These are phyloP conservation scores for Melanocharis versteri DNA, from an alignment of 2,113 vertebrate species.

Conservation along the genomic window DNA sequence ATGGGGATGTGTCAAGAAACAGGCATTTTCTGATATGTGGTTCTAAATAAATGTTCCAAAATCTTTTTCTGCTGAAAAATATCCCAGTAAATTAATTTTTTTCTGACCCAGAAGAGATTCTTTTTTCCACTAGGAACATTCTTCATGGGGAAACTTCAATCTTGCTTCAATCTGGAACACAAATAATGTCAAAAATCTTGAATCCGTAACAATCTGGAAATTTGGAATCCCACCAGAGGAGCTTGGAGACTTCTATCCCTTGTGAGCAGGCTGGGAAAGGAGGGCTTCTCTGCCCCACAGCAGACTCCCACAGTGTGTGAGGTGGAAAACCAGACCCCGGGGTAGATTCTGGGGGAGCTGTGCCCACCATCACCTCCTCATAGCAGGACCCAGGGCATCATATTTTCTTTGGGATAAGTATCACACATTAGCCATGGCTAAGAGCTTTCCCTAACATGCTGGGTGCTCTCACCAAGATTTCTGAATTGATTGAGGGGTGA, in stretches of 20 bases:
- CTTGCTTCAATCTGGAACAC: neutral
- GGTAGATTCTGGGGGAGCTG: neutral
- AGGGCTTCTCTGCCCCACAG: neutral
- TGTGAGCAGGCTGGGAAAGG: neutral
- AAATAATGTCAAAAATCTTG: neutral
- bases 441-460: neutral
- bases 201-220: neutral
- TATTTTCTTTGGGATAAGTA: neutral
- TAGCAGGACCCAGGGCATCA: neutral
- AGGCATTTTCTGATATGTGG: neutral
- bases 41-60: neutral
- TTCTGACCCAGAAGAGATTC: neutral
- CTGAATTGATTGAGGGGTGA: neutral
- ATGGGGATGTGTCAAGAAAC: neutral
- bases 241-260: neutral
- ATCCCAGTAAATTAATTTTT: neutral
- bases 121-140: neutral
- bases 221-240: neutral
- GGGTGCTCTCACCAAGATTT: neutral
- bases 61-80: neutral
- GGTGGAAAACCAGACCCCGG: neutral
- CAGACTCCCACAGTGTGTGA: fast-evolving
- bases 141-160: neutral
- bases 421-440: neutral
- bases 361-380: neutral